phyloP scores from a whole-genome alignment of 2,113 vertebrate species.

The Myrmophylax atrothorax region DNA sequence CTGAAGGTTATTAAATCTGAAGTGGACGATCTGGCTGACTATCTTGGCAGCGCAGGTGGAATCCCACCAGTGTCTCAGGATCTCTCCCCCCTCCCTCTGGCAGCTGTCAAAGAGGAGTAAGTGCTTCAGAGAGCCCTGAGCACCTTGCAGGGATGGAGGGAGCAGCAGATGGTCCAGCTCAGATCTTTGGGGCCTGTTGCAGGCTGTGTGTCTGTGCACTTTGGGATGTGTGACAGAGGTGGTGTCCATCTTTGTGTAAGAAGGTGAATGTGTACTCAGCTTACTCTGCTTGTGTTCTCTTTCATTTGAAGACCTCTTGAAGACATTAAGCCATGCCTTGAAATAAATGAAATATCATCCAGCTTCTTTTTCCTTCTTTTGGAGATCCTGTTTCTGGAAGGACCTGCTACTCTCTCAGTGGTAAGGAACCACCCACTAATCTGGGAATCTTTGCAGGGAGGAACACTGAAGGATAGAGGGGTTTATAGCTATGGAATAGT shows the following conservation, averaged over 20 bases:
- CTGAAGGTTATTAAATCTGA: conserved; percentile 89
- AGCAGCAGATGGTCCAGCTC: not conserved
- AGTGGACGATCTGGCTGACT: conserved; percentile 86
- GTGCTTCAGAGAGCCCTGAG: conserved; percentile 37
- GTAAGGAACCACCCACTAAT: conserved; percentile 66
- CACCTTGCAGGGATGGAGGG: not conserved
- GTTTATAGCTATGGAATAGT: not conserved
- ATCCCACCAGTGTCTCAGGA: conserved; percentile 78
- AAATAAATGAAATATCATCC: conserved; percentile 88
- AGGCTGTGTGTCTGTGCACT: not conserved
- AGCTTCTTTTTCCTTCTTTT: conserved; percentile 93
- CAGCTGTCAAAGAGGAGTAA: conserved; percentile 93
- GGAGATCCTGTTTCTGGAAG: conserved; percentile 86
- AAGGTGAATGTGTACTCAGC: not conserved
- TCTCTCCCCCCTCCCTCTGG: conserved; percentile 77
- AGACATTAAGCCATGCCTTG: conserved; percentile 84
- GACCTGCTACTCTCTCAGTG: conserved; percentile 81
- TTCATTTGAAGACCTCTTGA: conserved; percentile 84
- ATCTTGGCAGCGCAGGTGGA: conserved; percentile 74
- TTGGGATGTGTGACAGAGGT: not conserved
- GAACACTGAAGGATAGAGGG: not conserved
- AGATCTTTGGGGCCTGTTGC: not conserved
- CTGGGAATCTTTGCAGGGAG: not conserved
- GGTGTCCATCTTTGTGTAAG: not conserved
- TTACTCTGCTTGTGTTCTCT: not conserved